Conservation (phyloP, 2,888 invertebrate species). For the Hanleya hanleyi region DNA sequence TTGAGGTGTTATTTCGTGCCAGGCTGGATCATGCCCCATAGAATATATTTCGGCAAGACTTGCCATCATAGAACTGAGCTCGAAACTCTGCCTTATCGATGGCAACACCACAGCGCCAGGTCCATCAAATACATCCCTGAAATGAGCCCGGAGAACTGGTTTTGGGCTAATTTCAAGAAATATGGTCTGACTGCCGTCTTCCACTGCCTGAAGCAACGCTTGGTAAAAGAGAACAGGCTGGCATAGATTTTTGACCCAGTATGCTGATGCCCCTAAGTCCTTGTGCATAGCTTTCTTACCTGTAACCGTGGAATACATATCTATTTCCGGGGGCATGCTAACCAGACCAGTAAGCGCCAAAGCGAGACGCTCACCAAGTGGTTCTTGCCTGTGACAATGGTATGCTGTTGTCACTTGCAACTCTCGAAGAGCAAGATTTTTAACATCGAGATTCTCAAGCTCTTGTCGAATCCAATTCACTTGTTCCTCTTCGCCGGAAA, state of each 20-base stretch:
- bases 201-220: conserved; percentile 25
- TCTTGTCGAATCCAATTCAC: conserved; percentile 29
- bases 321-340: conserved; percentile 19
- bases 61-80: background rate
- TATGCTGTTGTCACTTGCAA: conserved; percentile 52
- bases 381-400: conserved; percentile 50
- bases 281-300: conserved; percentile 28
- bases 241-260: conserved; percentile 55
- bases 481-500: conserved; percentile 43
- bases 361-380: conserved; percentile 34
- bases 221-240: conserved; percentile 49
- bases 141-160: conserved; percentile 46
- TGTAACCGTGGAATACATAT: conserved; percentile 52
- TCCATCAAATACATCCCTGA: conserved; percentile 34
- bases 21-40: background rate
- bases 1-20: background rate
- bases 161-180: conserved; percentile 59
- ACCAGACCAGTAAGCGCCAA: conserved; percentile 28
- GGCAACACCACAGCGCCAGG: background rate
- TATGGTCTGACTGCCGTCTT: conserved; percentile 31
- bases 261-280: conserved; percentile 38
- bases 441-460: conserved; percentile 1
- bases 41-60: background rate
- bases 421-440: conserved; percentile 26
- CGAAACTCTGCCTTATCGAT: background rate